phyloP scores from a whole-genome alignment of 2,113 vertebrate genomes.

The Cephalopholis sonnerati region DNA sequence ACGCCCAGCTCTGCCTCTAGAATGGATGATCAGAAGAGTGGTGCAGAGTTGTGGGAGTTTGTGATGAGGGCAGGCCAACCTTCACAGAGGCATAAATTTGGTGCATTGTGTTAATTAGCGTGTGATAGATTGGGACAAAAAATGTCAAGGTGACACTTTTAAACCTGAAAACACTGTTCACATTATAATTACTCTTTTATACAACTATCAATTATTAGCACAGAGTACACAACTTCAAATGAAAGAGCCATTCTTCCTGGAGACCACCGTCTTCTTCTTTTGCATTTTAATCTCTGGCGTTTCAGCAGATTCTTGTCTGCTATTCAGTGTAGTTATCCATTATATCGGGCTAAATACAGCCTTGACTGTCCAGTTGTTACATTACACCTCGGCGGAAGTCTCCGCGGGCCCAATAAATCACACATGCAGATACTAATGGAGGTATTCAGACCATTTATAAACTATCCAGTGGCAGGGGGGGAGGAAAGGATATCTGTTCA shows the following conservation, averaged over 20 bases:
- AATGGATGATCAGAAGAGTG: conserved; percentile 53
- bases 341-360: conserved; percentile 69
- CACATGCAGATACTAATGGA: conserved; percentile 58
- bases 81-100: conserved; percentile 55
- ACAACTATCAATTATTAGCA: conserved; percentile 19
- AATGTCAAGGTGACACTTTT: conserved; percentile 63
- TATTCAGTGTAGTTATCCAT: conserved; percentile 63
- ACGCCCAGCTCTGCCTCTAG: conserved; percentile 40
- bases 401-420: conserved; percentile 69
- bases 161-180: conserved; percentile 13
- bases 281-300: conserved; percentile 51
- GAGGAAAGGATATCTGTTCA: background rate
- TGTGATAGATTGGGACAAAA: conserved; percentile 37
- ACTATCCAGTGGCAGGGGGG: conserved; percentile 28
- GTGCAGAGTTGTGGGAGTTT: conserved; percentile 55
- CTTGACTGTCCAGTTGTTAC: conserved; percentile 74
- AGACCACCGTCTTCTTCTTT: conserved; percentile 22
- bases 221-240: conserved; percentile 8
- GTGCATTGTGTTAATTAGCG: conserved; percentile 41
- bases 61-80: conserved; percentile 50
- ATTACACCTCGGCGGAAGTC: conserved; percentile 65
- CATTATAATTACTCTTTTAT: conserved; percentile 25
- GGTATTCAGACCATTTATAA: conserved; percentile 61
- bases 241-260: background rate
- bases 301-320: conserved; percentile 18